A percentile compares a stretch with the other conserved stretches of the same genome.
These are phyloP conservation scores for Phylloscopus trochilus DNA, from an alignment of 2,113 vertebrate genomes.

Conservation along the genomic window DNA sequence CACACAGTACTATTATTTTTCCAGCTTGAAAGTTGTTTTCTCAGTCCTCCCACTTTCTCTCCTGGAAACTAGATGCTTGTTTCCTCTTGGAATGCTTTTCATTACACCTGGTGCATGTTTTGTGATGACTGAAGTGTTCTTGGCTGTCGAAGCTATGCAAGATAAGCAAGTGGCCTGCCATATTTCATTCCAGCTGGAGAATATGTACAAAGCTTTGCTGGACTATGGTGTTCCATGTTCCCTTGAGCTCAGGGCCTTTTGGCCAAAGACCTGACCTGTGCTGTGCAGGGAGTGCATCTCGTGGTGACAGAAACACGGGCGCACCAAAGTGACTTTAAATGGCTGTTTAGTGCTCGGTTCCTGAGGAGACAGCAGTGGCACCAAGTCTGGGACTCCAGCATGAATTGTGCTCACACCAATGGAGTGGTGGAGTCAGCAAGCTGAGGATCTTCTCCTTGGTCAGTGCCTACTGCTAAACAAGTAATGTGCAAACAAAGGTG, in stretches of 20 bases:
- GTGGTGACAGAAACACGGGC: background rate
- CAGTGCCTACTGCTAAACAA: accelerated
- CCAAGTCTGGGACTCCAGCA: background rate
- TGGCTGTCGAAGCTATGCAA: background rate
- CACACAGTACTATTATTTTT: background rate
- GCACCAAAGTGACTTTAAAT: accelerated
- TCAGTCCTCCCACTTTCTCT: background rate
- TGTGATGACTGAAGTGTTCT: background rate
- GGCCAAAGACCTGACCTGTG: background rate
- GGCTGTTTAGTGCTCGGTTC: background rate
- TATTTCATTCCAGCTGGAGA: background rate
- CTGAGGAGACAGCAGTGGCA: background rate
- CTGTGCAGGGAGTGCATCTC: background rate
- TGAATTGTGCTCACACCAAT: background rate
- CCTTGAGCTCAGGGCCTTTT: background rate
- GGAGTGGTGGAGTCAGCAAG: background rate
- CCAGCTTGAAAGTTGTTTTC: background rate
- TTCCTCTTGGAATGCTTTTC: conserved; percentile 17
- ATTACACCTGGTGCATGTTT: background rate
- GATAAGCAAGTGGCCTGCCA: background rate
- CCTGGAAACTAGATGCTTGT: background rate
- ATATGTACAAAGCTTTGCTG: background rate
- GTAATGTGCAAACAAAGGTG: background rate
- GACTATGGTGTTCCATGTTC: background rate
- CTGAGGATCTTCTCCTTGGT: background rate